Base-by-base conservation (phyloP, 2,888 invertebrate genomes). In the Troilus luridus region DNA sequence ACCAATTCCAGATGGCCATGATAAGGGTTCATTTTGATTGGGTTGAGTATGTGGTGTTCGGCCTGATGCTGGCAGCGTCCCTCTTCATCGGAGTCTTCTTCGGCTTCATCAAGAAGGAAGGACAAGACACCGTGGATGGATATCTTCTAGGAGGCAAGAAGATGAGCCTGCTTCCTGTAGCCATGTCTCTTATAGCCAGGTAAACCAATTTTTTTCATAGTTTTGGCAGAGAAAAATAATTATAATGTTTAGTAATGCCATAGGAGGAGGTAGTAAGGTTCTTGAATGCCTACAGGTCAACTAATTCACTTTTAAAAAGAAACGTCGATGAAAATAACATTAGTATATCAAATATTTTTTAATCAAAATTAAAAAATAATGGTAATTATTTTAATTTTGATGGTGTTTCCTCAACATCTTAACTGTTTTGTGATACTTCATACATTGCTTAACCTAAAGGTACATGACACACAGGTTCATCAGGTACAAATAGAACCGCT, bases 161-260 rank as follows among this genome's bases (percentile, higher is more conserved):
- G 24, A 91, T 91, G 91, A 21, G 14, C 10, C 10, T 85, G 54
- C 88, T 91, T 24, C 91, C 91, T 3, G 60, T 91, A 54, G 27
- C 88, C n/a, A 88, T 88, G 88, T 91, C 91, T n/a, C 64, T 91
- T n/a, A 85, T 85, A 58, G 56, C 91, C 21, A 91, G 91, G 91
- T 91, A 72, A n/a, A 64, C 17, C 24, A 85, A 41, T 54, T 14
- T n/a, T n/a, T n/a, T 56, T 5, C 6, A 11, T 81, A 81, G 54
- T 19, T 54, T 0, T 17, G 1, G 19, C 19, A 67, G 12, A 67
- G 3, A 19, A 19, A 67, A 67, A 9, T 19, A n/a, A n/a, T 19
- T 8, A 19, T 67, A 67, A 9, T 67, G 9, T 67, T 19, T 17
- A 9, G 19, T n/a, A 67, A n/a, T 41, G 41, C 5, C 41, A 41